phyloP scores from a whole-genome alignment of 2,888 invertebrate species.

The Linnaemya vulpina region DNA sequence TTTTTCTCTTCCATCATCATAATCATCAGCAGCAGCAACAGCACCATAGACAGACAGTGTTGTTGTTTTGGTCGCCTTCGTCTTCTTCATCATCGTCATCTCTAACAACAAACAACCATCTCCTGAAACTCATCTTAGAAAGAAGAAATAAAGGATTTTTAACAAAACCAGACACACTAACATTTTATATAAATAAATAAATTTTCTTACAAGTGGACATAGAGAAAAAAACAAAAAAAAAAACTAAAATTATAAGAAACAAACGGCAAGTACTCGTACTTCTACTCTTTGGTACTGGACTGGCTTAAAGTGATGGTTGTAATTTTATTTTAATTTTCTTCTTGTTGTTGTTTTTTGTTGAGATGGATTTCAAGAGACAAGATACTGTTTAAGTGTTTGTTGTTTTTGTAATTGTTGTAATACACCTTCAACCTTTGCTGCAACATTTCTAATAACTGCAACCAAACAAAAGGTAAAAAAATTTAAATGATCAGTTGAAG shows the following conservation, averaged over 20 bases:
- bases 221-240: too few species aligned
- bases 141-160: conserved; percentile 60
- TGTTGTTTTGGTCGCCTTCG: conserved; percentile 25
- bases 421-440: conserved; percentile 73
- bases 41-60: conserved; percentile 43
- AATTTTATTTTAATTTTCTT: background rate
- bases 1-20: conserved; percentile 42
- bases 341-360: background rate
- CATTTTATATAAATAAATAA: conserved; percentile 53
- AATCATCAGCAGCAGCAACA: conserved; percentile 19
- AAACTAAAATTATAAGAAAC: conserved; percentile 12
- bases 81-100: conserved; percentile 33
- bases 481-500: conserved; percentile 46
- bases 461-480: background rate
- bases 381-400: conserved; percentile 60
- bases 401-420: conserved; percentile 66
- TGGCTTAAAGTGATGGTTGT: conserved; percentile 37
- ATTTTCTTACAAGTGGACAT: conserved; percentile 48
- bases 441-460: conserved; percentile 68
- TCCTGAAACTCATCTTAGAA: conserved; percentile 47
- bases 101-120: conserved; percentile 46
- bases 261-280: conserved; percentile 29
- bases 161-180: conserved; percentile 46
- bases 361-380: conserved; percentile 66
- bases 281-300: conserved; percentile 24